Base-by-base conservation (phyloP, 2,888 invertebrate genomes). In the Aricia artaxerxes region DNA sequence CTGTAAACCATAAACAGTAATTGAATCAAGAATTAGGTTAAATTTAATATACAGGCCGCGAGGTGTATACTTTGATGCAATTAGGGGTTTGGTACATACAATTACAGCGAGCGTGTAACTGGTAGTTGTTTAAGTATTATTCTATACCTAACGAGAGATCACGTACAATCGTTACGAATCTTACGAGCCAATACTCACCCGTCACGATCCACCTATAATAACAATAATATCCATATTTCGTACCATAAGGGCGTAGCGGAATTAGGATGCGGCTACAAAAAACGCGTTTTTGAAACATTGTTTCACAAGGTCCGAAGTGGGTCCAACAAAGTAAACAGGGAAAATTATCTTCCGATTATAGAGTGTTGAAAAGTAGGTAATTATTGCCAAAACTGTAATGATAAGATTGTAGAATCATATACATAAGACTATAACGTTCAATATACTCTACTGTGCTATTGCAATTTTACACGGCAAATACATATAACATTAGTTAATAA, bases 181-280 rank as follows among this genome's bases (percentile, higher is more conserved):
- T 84, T 85, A 85, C 84, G 82, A 84, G 79, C 84, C 86, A 85
- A 87, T 87, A 86, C 87, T 85, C 86, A 69, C 83, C 85, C 90
- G 89, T 91, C 93, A 93, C 93, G 92, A 91, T 84, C 84, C 85
- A 82, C 82, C 85, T 86, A 88, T 92, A 91, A 92, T 91, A 92
- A 91, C 90, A 92, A 93, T 93, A 92, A 92, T 92, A 93, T 92
- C 91, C 92, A 92, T 92, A 93, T 93, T 91, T 92, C 87, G 87
- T 87, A 83, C 85, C 92, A 90, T 92, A 92, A 89, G 92, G 93
- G 87, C 86, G 85, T 85, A 83, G 83, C 84, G 81, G 92, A 90
- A 90, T 92, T 91, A 89, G 89, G 88, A 89, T 88, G 84, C 80
- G 87, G 92, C 91, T 84, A 85, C 60, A 82, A 87, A 85, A 87